phyloP scores from a whole-genome alignment of 2,888 invertebrate species.

The Drosophila eohydei region DNA sequence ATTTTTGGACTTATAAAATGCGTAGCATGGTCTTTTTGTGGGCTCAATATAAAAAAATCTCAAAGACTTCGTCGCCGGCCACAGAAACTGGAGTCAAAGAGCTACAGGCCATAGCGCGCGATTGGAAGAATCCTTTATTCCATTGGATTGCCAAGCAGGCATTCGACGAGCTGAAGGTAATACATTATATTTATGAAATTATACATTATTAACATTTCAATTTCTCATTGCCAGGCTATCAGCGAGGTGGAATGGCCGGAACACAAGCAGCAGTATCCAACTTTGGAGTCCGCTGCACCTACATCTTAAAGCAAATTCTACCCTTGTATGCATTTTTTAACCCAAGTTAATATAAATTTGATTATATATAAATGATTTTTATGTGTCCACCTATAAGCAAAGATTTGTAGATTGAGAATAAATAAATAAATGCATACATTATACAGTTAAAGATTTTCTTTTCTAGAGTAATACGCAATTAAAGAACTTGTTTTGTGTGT shows the following conservation, averaged over 20 bases:
- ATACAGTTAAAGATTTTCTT: background rate
- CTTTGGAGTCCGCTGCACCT: conserved; percentile 37
- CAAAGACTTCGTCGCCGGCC: conserved; percentile 37
- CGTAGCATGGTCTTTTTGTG: conserved; percentile 68
- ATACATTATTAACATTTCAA: background rate
- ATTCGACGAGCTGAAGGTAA: conserved; percentile 61
- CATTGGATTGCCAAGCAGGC: conserved; percentile 68
- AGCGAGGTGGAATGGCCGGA: conserved; percentile 69
- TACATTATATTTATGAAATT: background rate
- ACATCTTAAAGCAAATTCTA: conserved; percentile 19
- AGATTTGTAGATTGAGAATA: conserved; percentile 43
- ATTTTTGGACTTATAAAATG: conserved; percentile 62
- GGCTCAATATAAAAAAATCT: conserved; percentile 56
- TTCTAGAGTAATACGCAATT: background rate
- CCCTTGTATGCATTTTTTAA: conserved; percentile 45
- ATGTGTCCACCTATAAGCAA: conserved; percentile 19
- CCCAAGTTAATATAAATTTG: conserved; percentile 18
- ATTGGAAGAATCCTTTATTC: conserved; percentile 65
- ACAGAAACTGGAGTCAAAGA: conserved; percentile 49
- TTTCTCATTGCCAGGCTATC: conserved; percentile 50
- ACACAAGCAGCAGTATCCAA: conserved; percentile 49
- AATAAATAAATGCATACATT: conserved; percentile 48
- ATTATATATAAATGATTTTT: conserved; percentile 17
- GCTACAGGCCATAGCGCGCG: conserved; percentile 51
- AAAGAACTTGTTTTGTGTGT: background rate